Base-by-base conservation (phyloP, 2,113 vertebrate species). In the Nematolebias whitei region DNA sequence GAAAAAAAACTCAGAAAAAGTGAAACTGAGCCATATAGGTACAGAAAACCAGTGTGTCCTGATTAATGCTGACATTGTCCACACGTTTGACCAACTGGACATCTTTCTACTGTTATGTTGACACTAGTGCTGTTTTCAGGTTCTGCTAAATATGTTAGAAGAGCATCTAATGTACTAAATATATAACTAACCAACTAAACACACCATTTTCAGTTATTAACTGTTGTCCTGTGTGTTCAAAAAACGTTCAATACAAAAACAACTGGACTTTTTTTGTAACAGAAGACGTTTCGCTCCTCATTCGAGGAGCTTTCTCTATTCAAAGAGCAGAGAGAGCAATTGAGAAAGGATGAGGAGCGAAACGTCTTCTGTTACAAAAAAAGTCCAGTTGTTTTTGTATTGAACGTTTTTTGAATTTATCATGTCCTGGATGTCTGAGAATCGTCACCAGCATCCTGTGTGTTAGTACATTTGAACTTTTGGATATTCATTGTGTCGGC, bases 1-100 rank as follows among this genome's bases (percentile, higher is more conserved):
- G 98, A 99, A 91, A 96, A 98, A 94, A 91, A 87, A 63, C 87
- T 79, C 83, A 96, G 98, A 95, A 93, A 96, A 90, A 94, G 94
- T 94, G 93, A 86, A 92, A 96, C 97, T 78, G 98, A 99, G 86
- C 97, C 98, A 41, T 99, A 99, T 98, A 96, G 98, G 98, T 99
- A 98, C 77, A 74, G 22, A 83, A 78, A 68, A 63, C 10, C 18
- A 6, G 29, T 18, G 29, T 39, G 12, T 65, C 35, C 35, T 64
- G 20, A 71, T 51, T 65, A 13, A 70, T 52, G 16, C 12, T 23
- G 71, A 47, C 40, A 61, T 15, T 24, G 48, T 44, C 29, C n/a
- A 39, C 45, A 19, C 35, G 20, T 3, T 52, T 29, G 11, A 49
- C 7, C 26, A 58, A 62, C 41, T 2, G 0, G 40, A 18, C 40